Base-by-base conservation (phyloP, 2,797 vertebrate genomes). In the Crotalus adamanteus region DNA sequence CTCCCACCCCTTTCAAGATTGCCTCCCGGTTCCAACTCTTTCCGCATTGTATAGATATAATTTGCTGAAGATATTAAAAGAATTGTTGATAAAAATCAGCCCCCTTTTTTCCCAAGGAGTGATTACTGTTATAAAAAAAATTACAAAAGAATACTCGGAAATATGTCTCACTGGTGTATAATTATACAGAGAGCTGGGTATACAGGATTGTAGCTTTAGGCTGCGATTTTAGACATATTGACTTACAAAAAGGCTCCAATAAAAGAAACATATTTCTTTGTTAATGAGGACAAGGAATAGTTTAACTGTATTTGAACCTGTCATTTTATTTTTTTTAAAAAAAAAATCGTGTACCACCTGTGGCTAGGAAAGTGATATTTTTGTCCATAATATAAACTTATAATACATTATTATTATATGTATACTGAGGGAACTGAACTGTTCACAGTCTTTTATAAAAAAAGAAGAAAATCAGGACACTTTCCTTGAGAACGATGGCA, bases 11-110 rank as follows among this genome's bases (percentile, higher is more conserved):
- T 93, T 91, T 93, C 94, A 94, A 90, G 93, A 91, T 85, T 93
- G 91, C 89, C 87, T 95, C 83, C 91, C 92, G 93, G 92, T 95
- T 96, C 94, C 93, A 91, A 93, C 95, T 94, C 94, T 93, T 26
- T 89, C 26, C 55, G 4, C 12, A 3, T 18, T 61, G 3, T 18
- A 42, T 51, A 28, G 69, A 60, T 88, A 8, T 28, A 85, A 63
- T n/a, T 37, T 78, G 60, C 55, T 61, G 57, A 63, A 89, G 6
- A 61, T 37, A 55, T 31, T 85, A 85, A 18, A 57, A 88, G 47
- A 89, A 25, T 28, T 26, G 42, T 26, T 51, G 47, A 86, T 59
- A 31, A 86, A 86, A 61, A 73, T 47, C 26, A 9, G 8, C 3
- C 9, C 11, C 20, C 42, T 87, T 87, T 47, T 14, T 53, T 88